Conservation (phyloP, 2,888 invertebrate genomes). For the Steinernema scapterisci region DNA sequence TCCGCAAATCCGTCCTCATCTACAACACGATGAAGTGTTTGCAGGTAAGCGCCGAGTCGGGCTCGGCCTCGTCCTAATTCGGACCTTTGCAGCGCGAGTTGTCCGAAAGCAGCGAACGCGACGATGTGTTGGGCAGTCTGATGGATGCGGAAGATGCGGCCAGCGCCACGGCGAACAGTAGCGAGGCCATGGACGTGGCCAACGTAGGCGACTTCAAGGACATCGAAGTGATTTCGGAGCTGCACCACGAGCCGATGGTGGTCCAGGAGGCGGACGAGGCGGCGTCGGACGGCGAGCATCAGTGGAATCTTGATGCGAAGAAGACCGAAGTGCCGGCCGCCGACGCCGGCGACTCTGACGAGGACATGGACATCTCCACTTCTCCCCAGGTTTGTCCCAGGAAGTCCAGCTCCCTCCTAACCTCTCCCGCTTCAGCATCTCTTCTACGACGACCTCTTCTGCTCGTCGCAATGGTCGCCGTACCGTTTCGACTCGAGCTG, state of each 20-base stretch:
- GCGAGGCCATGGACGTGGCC: constrained; percentile 25
- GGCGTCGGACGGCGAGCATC: constrained; percentile 32
- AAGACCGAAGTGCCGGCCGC: constrained; percentile 6
- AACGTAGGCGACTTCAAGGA: constrained; percentile 20
- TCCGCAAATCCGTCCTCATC: constrained; percentile 34
- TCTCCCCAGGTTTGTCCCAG: background rate
- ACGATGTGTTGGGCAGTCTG: constrained; percentile 33
- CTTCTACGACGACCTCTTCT: constrained; percentile 32
- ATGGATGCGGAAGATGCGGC: constrained; percentile 29
- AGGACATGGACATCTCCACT: constrained; percentile 29
- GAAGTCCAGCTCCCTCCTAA: background rate
- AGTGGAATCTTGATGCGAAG: constrained; percentile 32
- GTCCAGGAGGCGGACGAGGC: background rate
- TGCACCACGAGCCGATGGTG: constrained; percentile 23
- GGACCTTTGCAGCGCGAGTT: constrained; percentile 22
- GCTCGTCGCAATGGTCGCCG: constrained; percentile 30
- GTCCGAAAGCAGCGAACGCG: constrained; percentile 32
- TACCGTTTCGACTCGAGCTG: constrained; percentile 31
- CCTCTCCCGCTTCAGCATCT: background rate
- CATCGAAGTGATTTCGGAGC: constrained; percentile 29
- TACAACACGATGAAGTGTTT: constrained; percentile 33
- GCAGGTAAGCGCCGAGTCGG: constrained; percentile 5
- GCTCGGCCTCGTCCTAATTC: background rate
- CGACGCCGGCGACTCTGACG: constrained; percentile 15
- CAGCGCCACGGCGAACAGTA: constrained; percentile 26